A percentile compares a stretch with the other conserved stretches of the same genome.
These are phyloP conservation scores for Calliphora vicina DNA, from an alignment of 1,140 invertebrate species.

Conservation along the genomic window DNA sequence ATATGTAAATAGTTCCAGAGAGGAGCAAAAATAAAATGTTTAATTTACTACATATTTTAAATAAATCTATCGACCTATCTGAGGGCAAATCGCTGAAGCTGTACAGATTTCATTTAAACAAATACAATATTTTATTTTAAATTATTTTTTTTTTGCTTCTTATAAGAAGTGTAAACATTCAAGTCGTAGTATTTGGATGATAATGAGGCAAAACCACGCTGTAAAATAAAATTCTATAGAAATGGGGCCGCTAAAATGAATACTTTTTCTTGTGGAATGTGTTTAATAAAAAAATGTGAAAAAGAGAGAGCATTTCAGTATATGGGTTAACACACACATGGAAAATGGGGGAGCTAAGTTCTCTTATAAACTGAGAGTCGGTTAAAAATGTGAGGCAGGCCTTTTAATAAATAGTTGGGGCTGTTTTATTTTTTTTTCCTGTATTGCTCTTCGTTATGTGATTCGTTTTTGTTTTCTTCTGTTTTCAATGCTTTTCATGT, in stretches of 20 bases:
- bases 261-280: neutral
- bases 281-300: neutral
- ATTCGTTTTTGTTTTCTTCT: neutral
- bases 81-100: too few relatives aligned
- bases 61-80: too few relatives aligned
- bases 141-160: too few relatives aligned
- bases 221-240: neutral
- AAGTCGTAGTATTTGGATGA: too few relatives aligned
- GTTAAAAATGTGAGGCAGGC: neutral
- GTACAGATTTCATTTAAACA: too few relatives aligned
- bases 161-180: too few relatives aligned
- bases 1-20: too few relatives aligned
- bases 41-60: too few relatives aligned
- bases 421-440: neutral
- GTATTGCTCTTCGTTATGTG: neutral
- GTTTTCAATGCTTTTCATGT: neutral
- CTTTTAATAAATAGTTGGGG: conserved; percentile 1
- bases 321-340: neutral
- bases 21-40: too few relatives aligned
- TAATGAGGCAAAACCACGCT: too few relatives aligned
- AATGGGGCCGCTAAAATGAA: conserved; percentile 20
- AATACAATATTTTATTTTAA: too few relatives aligned
- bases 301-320: neutral
- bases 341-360: neutral
- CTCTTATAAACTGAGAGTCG: neutral